Evolutionary conservation across 2,888 invertebrate genomes (phyloP).

Genomic region (Pherbina coryleti): DNA sequence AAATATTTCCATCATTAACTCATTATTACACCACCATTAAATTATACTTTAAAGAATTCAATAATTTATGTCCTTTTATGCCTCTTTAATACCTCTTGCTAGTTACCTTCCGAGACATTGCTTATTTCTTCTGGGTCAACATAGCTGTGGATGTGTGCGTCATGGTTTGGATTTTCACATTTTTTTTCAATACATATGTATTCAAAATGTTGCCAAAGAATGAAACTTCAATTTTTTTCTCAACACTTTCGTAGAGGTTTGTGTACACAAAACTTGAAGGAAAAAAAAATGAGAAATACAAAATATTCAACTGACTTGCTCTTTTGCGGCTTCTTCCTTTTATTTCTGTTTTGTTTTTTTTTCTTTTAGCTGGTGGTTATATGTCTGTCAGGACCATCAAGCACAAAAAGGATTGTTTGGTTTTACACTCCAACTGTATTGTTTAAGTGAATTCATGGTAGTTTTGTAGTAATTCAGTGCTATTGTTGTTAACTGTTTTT

Average conservation of each 20-base stretch:
- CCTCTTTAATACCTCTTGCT: too few species aligned
- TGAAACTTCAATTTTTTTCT: background rate
- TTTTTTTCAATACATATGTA: background rate
- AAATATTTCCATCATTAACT: too few species aligned
- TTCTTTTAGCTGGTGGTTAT: background rate
- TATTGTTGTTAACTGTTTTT: background rate
- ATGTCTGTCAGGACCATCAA: background rate
- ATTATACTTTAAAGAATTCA: too few species aligned
- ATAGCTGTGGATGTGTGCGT: too few species aligned
- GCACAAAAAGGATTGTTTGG: background rate
- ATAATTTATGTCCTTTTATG: too few species aligned
- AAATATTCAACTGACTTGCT: background rate
- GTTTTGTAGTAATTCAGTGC: background rate
- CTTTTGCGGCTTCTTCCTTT: background rate
- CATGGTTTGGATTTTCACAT: too few species aligned
- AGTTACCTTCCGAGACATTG: too few species aligned
- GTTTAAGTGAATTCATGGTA: slow-evolving; percentile 9
- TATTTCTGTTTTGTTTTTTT: background rate
- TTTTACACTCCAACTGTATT: slow-evolving; percentile 11
- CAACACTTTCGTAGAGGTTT: slow-evolving; percentile 1
- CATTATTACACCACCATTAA: too few species aligned
- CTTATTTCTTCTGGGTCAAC: too few species aligned
- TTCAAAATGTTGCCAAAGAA: background rate
- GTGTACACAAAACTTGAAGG: slow-evolving; percentile 1
- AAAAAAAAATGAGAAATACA: background rate